Conservation (phyloP, 1,140 invertebrate species). For the Streblospio benedicti region DNA sequence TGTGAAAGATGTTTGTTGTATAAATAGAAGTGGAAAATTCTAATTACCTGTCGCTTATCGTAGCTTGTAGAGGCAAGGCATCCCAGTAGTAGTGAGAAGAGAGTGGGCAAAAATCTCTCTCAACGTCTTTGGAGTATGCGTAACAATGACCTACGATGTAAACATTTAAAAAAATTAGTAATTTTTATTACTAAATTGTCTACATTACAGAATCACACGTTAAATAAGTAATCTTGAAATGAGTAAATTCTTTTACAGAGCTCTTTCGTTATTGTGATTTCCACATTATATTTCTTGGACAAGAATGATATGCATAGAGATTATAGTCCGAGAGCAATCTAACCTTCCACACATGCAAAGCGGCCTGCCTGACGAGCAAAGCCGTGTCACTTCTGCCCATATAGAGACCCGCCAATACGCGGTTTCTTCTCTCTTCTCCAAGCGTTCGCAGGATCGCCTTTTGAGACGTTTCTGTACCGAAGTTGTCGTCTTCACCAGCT, state of each 20-base stretch:
- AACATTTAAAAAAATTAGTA: too few relatives aligned
- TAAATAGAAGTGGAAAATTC: too few relatives aligned
- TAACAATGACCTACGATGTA: slow-evolving; percentile 68
- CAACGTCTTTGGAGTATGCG: slow-evolving; percentile 91
- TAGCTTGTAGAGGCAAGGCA: slow-evolving; percentile 90
- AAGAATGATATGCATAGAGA: slow-evolving; percentile 33
- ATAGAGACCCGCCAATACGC: slow-evolving; percentile 89
- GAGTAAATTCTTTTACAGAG: neutral
- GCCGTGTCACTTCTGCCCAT: slow-evolving; percentile 96
- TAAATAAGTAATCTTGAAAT: too few relatives aligned
- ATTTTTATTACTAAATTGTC: too few relatives aligned
- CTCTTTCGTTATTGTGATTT: neutral
- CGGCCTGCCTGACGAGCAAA: slow-evolving; percentile 90
- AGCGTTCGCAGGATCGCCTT: slow-evolving; percentile 84
- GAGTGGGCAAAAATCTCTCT: slow-evolving; percentile 88
- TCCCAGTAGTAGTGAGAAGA: slow-evolving; percentile 83
- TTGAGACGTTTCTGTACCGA: slow-evolving; percentile 94
- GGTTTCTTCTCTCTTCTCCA: slow-evolving; percentile 78
- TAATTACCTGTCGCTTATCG: slow-evolving; percentile 74
- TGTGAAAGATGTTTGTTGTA: too few relatives aligned
- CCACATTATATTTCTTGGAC: neutral
- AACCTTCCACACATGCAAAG: slow-evolving; percentile 94
- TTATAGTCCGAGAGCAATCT: too few relatives aligned
- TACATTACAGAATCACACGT: too few relatives aligned
- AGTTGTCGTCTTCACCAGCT: slow-evolving; percentile 95